Conservation (phyloP, 2,113 vertebrate genomes). For the Elachura formosa region DNA sequence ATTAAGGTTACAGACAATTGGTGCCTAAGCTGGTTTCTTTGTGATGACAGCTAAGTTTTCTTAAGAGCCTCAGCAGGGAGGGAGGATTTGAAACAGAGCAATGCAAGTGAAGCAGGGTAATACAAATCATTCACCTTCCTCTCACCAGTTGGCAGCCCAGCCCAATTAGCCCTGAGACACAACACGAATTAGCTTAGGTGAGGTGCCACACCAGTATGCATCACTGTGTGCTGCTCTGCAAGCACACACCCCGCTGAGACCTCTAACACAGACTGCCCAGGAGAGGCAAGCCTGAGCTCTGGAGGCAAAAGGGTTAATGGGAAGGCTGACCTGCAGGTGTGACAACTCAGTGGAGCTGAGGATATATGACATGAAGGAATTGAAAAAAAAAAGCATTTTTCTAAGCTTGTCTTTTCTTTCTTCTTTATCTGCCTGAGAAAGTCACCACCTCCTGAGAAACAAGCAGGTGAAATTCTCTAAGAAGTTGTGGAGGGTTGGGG, state of each 20-base stretch:
- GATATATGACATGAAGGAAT: not conserved
- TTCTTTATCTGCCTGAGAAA: not conserved
- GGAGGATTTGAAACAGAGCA: not conserved
- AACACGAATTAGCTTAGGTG: not conserved
- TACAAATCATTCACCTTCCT: not conserved
- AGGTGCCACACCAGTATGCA: not conserved
- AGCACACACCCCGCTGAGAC: not conserved
- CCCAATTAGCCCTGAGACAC: not conserved
- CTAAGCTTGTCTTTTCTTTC: not conserved
- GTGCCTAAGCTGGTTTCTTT: not conserved
- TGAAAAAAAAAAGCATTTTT: not conserved
- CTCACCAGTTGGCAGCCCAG: not conserved
- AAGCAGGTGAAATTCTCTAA: not conserved
- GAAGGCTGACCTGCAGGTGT: not conserved
- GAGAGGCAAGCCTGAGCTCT: not conserved
- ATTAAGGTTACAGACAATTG: not conserved
- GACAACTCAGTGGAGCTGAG: not conserved
- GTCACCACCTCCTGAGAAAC: not conserved
- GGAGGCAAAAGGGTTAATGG: not conserved
- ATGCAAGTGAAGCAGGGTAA: not conserved
- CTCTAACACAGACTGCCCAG: not conserved
- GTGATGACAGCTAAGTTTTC: not conserved
- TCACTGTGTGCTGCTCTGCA: not conserved
- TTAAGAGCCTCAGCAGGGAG: not conserved
- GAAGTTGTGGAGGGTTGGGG: accelerated